Base-by-base conservation (phyloP, 2,888 invertebrate species). In the Ormyrus nitidulus region DNA sequence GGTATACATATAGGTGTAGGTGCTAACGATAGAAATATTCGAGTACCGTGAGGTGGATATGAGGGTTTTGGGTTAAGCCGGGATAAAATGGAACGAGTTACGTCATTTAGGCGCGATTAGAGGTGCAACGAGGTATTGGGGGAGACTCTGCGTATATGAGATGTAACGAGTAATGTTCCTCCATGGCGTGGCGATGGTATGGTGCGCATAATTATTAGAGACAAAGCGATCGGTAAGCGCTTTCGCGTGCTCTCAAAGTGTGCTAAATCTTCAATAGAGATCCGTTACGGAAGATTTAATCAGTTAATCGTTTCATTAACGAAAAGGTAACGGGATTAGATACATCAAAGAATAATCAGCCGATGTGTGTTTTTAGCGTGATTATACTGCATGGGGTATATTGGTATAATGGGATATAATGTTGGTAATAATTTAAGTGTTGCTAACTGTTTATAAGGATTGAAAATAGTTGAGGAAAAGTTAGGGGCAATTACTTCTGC, bases 61-160 rank as follows among this genome's bases (percentile, higher is more conserved):
- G 53, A 58, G 51, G 53, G 46, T 72, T 79, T 62, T 64, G 19
- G 73, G 56, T 64, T 73, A 74, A 79, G 69, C 69, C 51, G 56
- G 69, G 64, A 79, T 79, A 46, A 79, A 79, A 74, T 58, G 70
- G 58, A 79, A 74, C 69, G 73, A 79, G 64, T 79, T 64, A 79
- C 61, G 73, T 69, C 62, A 58, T 74, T 74, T 64, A 54, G 56
- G 69, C 13, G 34, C 54, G 69, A 69, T 73, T 79, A 72, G 62
- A 79, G 53, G 62, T 64, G 61, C 48, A 61, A 49, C 6, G 44
- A 0, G 64, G 56, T 49, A 44, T 61, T 75, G 59, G 58, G 44
- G 34, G 34, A 34, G 3, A 34, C 34, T 34, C 34, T 2, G 34
- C 34, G 34, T 34, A 4, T 34, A 34, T 34, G 34, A 2, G 34